phyloP scores from a whole-genome alignment of 2,888 invertebrate genomes.

The Chaetogeoica ovagalla region DNA sequence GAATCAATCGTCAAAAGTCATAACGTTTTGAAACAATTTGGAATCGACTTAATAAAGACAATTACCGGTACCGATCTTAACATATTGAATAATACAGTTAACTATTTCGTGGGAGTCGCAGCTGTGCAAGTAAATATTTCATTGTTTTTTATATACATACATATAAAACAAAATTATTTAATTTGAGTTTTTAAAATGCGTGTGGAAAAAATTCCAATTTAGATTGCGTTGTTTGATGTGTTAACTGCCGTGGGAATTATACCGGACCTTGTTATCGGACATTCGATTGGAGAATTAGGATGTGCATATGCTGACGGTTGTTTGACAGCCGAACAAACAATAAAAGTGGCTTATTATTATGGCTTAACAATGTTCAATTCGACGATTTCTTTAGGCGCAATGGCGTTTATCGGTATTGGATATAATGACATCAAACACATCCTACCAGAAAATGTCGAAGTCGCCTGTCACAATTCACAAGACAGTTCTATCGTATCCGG shows the following conservation, averaged over 20 bases:
- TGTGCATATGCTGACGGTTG: conserved; percentile 95
- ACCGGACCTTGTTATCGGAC: conserved; percentile 78
- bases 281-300: conserved; percentile 92
- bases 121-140: conserved; percentile 64
- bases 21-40: conserved; percentile 67
- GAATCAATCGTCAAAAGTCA: conserved; percentile 72
- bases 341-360: conserved; percentile 80
- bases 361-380: conserved; percentile 76
- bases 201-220: background rate
- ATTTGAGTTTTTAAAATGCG: background rate
- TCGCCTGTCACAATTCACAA: conserved; percentile 82
- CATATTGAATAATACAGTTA: conserved; percentile 70
- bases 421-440: conserved; percentile 64
- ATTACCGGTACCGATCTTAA: conserved; percentile 67
- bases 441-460: conserved; percentile 75
- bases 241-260: conserved; percentile 66
- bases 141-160: background rate
- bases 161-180: background rate
- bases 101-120: conserved; percentile 75
- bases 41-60: conserved; percentile 68
- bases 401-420: conserved; percentile 82
- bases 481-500: conserved; percentile 92
- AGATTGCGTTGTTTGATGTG: conserved; percentile 70
- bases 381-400: conserved; percentile 73
- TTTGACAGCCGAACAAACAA: conserved; percentile 83